These are phyloP conservation scores for Bucco capensis DNA, from an alignment of 2,113 vertebrate genomes.

Conservation along the genomic window DNA sequence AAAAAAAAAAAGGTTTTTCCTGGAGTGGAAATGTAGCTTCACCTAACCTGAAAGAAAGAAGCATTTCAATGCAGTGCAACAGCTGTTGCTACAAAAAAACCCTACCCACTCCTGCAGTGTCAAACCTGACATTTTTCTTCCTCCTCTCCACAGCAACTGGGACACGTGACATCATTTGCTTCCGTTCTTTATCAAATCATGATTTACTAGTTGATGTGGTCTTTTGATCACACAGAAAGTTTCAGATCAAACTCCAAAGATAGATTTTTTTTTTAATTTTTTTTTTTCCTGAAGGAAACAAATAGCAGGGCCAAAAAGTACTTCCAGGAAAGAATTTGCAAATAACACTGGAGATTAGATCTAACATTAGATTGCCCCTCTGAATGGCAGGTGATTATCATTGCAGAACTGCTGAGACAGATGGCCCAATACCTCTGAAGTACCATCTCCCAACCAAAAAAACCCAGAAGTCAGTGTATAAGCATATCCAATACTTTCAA, in stretches of 20 bases:
- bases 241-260: background rate
- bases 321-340: constrained; percentile 2
- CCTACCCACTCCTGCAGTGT: too few relatives aligned
- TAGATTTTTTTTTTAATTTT: background rate
- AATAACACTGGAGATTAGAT: background rate
- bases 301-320: background rate
- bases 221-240: background rate
- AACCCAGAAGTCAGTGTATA: background rate
- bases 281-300: background rate
- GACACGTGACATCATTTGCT: background rate
- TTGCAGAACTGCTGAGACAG: constrained; percentile 13
- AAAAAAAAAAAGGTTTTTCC: background rate
- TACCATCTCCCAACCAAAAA: constrained; percentile 35
- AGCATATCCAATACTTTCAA: constrained; percentile 43
- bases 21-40: background rate
- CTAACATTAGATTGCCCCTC: background rate
- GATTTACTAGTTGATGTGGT: background rate
- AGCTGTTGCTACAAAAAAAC: background rate
- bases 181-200: background rate
- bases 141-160: background rate
- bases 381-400: background rate
- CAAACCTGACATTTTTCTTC: background rate
- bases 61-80: background rate
- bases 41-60: background rate
- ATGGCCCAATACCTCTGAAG: background rate